These are phyloP conservation scores for Steatocranus sp. DNA, from an alignment of 2,797 vertebrate species.

Conservation along the genomic window DNA sequence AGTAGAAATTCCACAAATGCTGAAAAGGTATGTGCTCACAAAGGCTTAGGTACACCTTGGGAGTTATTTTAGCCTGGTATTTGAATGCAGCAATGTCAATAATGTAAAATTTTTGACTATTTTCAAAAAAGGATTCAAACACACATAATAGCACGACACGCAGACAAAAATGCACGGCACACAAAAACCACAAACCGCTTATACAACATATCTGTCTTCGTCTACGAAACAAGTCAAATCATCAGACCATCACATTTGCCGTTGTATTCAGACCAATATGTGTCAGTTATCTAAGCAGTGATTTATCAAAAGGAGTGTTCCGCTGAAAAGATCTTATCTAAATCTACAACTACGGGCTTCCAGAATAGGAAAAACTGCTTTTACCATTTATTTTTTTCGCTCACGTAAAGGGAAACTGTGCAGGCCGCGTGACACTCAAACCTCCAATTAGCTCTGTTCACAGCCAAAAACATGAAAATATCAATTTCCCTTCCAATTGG, in stretches of 20 bases:
- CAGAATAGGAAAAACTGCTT: not conserved
- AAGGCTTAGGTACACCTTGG: not conserved
- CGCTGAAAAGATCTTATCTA: constrained; percentile 50
- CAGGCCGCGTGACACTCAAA: not conserved
- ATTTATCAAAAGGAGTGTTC: constrained; percentile 51
- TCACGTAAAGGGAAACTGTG: not conserved
- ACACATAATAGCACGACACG: not conserved
- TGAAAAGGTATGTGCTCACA: not conserved
- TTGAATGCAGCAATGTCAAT: not conserved
- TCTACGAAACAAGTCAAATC: constrained; percentile 44
- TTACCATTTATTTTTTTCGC: not conserved
- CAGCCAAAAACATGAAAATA: not conserved
- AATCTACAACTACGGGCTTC: not conserved
- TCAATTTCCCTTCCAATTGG: not conserved
- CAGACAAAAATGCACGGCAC: not conserved
- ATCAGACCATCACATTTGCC: constrained; percentile 67
- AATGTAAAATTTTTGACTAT: not conserved
- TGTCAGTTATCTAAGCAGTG: constrained; percentile 43
- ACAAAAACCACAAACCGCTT: constrained; percentile 26
- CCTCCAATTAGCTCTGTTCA: not conserved
- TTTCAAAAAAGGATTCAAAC: not conserved
- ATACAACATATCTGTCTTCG: constrained; percentile 19
- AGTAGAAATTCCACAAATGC: constrained; percentile 19
- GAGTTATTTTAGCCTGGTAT: not conserved
- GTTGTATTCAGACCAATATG: constrained; percentile 53